These are phyloP conservation scores for Opisthograptis luteolata DNA, from an alignment of 2,888 invertebrate genomes.

Conservation along the genomic window DNA sequence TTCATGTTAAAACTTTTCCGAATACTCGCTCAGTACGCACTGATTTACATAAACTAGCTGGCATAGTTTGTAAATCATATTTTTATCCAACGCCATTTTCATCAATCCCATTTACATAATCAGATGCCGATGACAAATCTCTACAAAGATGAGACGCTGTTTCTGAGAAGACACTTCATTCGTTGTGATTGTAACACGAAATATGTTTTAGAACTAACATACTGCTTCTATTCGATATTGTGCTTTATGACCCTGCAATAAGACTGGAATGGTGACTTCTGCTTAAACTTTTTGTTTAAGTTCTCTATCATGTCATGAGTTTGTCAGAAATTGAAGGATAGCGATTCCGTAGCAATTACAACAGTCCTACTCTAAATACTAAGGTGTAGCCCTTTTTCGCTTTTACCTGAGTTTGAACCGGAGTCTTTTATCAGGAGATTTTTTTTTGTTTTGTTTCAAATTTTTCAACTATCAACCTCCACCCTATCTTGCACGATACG, in stretches of 20 bases:
- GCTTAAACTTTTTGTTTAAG: neutral
- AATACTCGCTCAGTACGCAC: neutral
- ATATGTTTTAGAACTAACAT: slow-evolving; percentile 4
- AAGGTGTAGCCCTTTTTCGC: too few species aligned
- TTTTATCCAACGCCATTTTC: slow-evolving; percentile 7
- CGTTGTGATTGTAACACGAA: slow-evolving; percentile 10
- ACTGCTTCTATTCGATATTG: slow-evolving; percentile 1
- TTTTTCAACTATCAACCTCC: too few species aligned
- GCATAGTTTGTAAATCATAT: slow-evolving; percentile 6
- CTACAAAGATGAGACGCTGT: slow-evolving; percentile 22
- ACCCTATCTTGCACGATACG: too few species aligned
- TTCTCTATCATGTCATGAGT: neutral
- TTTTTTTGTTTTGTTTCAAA: too few species aligned
- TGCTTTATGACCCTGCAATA: neutral
- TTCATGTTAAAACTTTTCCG: too few species aligned
- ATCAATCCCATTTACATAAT: slow-evolving; percentile 15
- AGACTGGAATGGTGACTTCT: neutral
- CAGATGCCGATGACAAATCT: slow-evolving; percentile 23
- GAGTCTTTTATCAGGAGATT: too few species aligned
- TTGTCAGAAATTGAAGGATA: neutral
- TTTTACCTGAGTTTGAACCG: too few species aligned
- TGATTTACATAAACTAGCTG: neutral
- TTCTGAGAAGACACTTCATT: slow-evolving; percentile 26
- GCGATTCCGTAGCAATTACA: neutral
- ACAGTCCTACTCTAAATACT: too few species aligned